Evolutionary conservation across 2,888 invertebrate genomes (phyloP).

Genomic region (Pollenia labialis): DNA sequence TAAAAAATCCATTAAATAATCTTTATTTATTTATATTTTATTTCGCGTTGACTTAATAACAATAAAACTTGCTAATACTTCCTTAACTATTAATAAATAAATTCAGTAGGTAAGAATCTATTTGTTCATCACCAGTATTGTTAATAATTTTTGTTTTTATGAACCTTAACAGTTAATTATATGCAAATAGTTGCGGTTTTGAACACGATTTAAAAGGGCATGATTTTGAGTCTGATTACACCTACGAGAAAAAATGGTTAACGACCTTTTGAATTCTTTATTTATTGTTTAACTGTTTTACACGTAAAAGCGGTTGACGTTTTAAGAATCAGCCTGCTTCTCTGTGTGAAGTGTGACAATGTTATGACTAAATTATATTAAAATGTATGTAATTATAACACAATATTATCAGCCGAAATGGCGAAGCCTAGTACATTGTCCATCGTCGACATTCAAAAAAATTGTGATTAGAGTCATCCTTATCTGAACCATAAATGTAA

Average conservation of each 20-base stretch:
- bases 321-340: too few species aligned
- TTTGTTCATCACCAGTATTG: neutral
- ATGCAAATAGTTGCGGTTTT: neutral
- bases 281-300: neutral
- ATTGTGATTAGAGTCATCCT: too few species aligned
- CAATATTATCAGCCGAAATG: too few species aligned
- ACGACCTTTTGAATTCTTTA: conserved; percentile 3
- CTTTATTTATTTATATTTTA: conserved; percentile 10
- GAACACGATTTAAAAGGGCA: neutral
- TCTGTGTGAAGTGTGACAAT: too few species aligned
- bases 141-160: neutral
- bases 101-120: neutral
- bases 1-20: conserved; percentile 28
- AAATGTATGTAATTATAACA: neutral
- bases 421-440: too few species aligned
- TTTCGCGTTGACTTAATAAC: conserved; percentile 34
- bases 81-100: conserved; percentile 49
- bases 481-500: too few species aligned
- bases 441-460: too few species aligned
- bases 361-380: too few species aligned
- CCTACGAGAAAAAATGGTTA: conserved; percentile 29
- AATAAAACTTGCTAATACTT: conserved; percentile 59
- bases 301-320: too few species aligned
- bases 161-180: neutral
- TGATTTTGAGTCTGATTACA: neutral